A percentile compares a stretch with the other conserved stretches of the same genome.
Conservation (phyloP, 2,113 vertebrate genomes). For the Meriones unguiculatus region DNA sequence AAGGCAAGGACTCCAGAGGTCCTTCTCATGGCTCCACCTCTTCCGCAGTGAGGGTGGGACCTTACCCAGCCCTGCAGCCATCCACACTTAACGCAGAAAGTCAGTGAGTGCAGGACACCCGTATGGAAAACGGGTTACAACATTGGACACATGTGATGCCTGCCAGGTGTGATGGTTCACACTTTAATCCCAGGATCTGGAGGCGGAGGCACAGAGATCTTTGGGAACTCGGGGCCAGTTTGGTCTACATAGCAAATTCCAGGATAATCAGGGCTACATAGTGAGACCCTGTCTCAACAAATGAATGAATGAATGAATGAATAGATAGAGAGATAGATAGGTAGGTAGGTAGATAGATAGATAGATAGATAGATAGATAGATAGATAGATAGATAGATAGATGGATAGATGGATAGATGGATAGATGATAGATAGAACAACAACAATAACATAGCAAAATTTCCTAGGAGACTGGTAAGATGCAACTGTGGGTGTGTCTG, state of each 20-base stretch:
- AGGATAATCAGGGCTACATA: background rate
- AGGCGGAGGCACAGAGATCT: background rate
- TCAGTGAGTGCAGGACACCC: too few species aligned
- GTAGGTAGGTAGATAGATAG: too few species aligned
- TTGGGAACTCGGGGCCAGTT: background rate
- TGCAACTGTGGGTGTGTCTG: background rate
- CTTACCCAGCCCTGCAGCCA: background rate
- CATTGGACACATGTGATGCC: too few species aligned
- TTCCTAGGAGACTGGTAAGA: background rate
- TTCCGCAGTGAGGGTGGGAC: background rate
- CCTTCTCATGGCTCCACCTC: background rate
- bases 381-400: too few species aligned
- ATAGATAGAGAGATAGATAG: background rate
- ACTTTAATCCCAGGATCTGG: background rate
- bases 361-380: too few species aligned
- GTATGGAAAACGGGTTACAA: background rate
- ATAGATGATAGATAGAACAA: too few species aligned
- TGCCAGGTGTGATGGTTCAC: background rate
- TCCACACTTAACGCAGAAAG: background rate
- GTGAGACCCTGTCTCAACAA: background rate
- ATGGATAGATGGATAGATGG: background rate
- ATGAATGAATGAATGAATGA: background rate
- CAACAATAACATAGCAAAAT: background rate
- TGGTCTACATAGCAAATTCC: background rate
- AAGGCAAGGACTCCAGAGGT: fast-evolving